Evolutionary conservation across 2,797 vertebrate species (phyloP).

Genomic region (Cottoperca gobio): DNA sequence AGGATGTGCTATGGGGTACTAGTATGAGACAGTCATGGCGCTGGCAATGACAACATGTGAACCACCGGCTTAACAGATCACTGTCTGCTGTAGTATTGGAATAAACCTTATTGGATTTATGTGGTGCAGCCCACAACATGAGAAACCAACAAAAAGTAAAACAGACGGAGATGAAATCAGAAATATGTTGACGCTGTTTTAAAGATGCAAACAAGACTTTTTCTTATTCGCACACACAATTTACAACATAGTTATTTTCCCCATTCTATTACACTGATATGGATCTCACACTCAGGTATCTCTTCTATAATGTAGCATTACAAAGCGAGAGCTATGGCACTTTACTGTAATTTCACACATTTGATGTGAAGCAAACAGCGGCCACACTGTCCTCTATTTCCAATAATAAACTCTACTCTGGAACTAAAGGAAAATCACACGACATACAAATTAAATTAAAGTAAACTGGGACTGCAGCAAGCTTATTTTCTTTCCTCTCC

Average conservation of each 20-base stretch:
- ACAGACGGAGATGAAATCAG: no score
- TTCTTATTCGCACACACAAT: neutral
- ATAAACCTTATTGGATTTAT: no score
- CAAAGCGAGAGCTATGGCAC: neutral
- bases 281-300: constrained; percentile 40
- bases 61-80: no score
- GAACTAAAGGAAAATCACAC: constrained; percentile 58
- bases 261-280: constrained; percentile 31
- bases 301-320: constrained; percentile 28
- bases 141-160: no score
- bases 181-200: no score
- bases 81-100: no score
- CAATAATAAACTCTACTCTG: constrained; percentile 46
- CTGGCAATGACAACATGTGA: no score
- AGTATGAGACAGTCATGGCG: no score
- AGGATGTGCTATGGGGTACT: no score
- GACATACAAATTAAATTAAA: constrained; percentile 63
- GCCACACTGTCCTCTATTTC: constrained; percentile 40
- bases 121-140: no score
- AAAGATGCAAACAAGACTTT: neutral
- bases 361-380: constrained; percentile 39
- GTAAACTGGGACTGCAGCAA: constrained; percentile 50
- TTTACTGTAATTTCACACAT: constrained; percentile 48
- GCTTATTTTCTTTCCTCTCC: constrained; percentile 32
- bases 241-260: constrained; percentile 5